These are phyloP conservation scores for Pachycephus smyrnensis DNA, from an alignment of 2,888 invertebrate genomes.

Conservation along the genomic window DNA sequence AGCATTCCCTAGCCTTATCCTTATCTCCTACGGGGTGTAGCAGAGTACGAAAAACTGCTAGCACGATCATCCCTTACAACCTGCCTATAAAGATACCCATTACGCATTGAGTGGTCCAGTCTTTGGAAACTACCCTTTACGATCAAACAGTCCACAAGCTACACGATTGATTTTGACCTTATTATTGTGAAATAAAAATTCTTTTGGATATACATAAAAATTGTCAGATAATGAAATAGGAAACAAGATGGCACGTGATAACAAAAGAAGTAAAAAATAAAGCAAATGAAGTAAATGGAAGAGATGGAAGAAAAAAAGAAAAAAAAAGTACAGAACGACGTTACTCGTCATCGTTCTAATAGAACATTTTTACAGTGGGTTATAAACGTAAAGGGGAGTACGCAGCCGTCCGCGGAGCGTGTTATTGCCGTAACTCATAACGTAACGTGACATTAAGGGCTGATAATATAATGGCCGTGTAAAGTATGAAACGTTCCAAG, in stretches of 20 bases:
- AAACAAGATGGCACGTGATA: neutral
- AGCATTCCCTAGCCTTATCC: too few relatives aligned
- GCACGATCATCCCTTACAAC: neutral
- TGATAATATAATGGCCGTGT: conserved; percentile 45
- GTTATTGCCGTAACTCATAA: conserved; percentile 39
- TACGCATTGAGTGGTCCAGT: neutral
- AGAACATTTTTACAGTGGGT: conserved; percentile 41
- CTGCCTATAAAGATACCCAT: neutral
- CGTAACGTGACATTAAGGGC: conserved; percentile 42
- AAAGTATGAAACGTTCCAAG: conserved; percentile 43
- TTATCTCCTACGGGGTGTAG: too few relatives aligned
- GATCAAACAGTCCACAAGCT: neutral
- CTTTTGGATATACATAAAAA: neutral
- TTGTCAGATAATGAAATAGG: neutral
- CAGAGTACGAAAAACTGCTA: neutral
- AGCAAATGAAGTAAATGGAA: too few relatives aligned
- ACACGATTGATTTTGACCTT: neutral
- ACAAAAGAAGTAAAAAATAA: neutral
- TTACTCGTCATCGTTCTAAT: conserved; percentile 26
- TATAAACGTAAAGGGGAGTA: conserved; percentile 29
- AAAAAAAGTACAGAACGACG: neutral
- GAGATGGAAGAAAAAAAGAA: neutral
- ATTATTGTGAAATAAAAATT: neutral
- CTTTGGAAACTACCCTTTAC: neutral
- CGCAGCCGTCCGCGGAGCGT: conserved; percentile 29